These are phyloP conservation scores for Bradysia coprophila DNA, from an alignment of 1,140 invertebrate species.

Conservation along the genomic window DNA sequence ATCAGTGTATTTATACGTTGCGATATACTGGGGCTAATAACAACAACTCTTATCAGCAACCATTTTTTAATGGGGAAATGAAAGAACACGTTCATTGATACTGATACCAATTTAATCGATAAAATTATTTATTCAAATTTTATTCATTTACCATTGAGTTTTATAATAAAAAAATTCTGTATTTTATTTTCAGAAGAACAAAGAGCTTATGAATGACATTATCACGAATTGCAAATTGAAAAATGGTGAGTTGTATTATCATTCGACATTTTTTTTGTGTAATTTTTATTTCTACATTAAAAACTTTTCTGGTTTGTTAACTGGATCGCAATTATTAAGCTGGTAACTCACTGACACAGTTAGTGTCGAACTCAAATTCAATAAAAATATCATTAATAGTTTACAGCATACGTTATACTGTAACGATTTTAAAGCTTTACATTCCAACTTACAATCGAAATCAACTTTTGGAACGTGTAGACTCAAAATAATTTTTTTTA, in stretches of 20 bases:
- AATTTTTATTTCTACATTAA: not conserved
- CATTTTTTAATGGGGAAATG: no score
- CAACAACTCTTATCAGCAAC: no score
- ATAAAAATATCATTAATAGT: not conserved
- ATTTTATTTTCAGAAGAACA: slow-evolving; percentile 42
- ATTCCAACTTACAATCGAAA: no score
- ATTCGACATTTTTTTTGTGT: not conserved
- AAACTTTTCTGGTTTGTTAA: not conserved
- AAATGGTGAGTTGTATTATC: slow-evolving; percentile 30
- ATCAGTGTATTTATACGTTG: no score
- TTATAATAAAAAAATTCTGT: slow-evolving; percentile 5
- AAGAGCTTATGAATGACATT: slow-evolving; percentile 43
- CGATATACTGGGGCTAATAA: no score
- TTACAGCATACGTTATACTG: not conserved
- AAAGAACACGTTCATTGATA: no score
- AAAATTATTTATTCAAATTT: not conserved
- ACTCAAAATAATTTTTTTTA: no score
- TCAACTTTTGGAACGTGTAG: no score
- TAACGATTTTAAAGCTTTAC: not conserved
- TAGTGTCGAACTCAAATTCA: no score
- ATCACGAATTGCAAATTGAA: slow-evolving; percentile 41
- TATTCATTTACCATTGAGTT: not conserved
- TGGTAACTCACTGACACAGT: no score
- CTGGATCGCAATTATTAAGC: not conserved
- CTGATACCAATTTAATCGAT: no score